These are phyloP conservation scores for Euwallacea fornicatus DNA, from an alignment of 1,140 invertebrate genomes.

Conservation along the genomic window DNA sequence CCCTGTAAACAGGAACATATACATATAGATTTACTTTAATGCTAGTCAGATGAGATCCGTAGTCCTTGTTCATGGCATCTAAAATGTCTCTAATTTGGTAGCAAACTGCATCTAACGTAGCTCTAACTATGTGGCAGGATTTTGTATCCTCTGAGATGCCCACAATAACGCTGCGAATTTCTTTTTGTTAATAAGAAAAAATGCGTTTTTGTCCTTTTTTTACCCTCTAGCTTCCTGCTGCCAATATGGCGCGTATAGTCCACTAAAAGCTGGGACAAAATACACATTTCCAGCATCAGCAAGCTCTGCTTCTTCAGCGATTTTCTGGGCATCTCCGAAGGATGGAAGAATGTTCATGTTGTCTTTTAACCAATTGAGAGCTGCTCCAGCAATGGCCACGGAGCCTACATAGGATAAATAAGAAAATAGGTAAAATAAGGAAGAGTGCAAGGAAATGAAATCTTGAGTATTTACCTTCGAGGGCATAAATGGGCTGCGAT, in stretches of 20 bases:
- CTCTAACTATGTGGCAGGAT: conserved; percentile 72
- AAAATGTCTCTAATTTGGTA: conserved; percentile 81
- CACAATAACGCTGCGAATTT: conserved; percentile 65
- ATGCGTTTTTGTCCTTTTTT: not conserved
- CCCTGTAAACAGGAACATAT: not conserved
- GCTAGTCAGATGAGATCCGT: conserved; percentile 68
- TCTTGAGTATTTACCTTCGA: conserved; percentile 63
- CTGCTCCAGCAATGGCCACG: conserved; percentile 73
- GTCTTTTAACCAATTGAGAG: conserved; percentile 83
- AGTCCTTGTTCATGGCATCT: conserved; percentile 87
- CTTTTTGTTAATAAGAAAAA: not conserved
- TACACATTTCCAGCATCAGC: conserved; percentile 83
- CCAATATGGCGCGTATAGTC: conserved; percentile 96
- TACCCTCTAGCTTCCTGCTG: conserved; percentile 73
- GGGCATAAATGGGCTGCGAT: conserved; percentile 79
- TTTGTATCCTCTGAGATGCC: conserved; percentile 77
- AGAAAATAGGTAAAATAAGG: not conserved
- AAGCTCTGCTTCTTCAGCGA: conserved; percentile 61
- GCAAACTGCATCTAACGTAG: conserved; percentile 80
- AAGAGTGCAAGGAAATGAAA: not conserved
- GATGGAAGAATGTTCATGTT: conserved; percentile 80
- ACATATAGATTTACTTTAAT: conserved; percentile 62
- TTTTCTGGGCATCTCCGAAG: conserved; percentile 64
- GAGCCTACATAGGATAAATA: conserved; percentile 57
- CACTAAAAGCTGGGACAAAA: conserved; percentile 95